These are phyloP conservation scores for Coregonus clupeaformis DNA, from an alignment of 2,113 vertebrate species.

Conservation along the genomic window DNA sequence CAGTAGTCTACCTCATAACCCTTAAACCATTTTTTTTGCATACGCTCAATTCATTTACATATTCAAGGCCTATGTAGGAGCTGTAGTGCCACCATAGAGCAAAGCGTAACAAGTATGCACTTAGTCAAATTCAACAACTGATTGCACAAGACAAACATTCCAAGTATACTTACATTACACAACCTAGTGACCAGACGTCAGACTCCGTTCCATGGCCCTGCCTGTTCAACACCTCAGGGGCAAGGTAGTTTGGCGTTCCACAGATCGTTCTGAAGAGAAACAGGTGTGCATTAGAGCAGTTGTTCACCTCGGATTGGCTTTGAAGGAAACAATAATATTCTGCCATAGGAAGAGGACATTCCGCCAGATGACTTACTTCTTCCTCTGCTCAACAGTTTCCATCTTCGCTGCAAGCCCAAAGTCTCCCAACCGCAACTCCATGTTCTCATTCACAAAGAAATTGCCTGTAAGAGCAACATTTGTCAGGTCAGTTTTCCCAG, in stretches of 20 bases:
- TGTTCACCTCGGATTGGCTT: neutral
- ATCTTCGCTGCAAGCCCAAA: constrained; percentile 91
- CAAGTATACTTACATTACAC: constrained; percentile 89
- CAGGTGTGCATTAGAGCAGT: constrained; percentile 1
- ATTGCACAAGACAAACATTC: neutral
- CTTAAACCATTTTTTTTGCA: too few relatives aligned
- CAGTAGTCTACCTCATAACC: too few relatives aligned
- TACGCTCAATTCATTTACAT: too few relatives aligned
- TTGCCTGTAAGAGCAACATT: constrained; percentile 80
- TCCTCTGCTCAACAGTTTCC: constrained; percentile 87
- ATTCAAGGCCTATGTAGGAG: too few relatives aligned
- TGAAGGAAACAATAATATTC: neutral
- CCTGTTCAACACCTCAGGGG: constrained; percentile 94
- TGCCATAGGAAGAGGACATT: neutral
- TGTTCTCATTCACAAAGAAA: constrained; percentile 98
- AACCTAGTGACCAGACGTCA: constrained; percentile 95
- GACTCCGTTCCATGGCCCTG: constrained; percentile 95
- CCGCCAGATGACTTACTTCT: constrained; percentile 79
- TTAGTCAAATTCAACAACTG: too few relatives aligned
- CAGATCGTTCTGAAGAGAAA: constrained; percentile 89
- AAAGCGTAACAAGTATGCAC: too few relatives aligned
- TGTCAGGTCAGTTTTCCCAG: constrained; percentile 47
- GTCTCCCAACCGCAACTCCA: constrained; percentile 96
- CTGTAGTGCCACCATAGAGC: too few relatives aligned
- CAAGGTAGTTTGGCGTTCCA: constrained; percentile 98